Conservation (phyloP, 30 jellyfish, hydroid and myxozoan species). For the Sanderia malayensis region DNA sequence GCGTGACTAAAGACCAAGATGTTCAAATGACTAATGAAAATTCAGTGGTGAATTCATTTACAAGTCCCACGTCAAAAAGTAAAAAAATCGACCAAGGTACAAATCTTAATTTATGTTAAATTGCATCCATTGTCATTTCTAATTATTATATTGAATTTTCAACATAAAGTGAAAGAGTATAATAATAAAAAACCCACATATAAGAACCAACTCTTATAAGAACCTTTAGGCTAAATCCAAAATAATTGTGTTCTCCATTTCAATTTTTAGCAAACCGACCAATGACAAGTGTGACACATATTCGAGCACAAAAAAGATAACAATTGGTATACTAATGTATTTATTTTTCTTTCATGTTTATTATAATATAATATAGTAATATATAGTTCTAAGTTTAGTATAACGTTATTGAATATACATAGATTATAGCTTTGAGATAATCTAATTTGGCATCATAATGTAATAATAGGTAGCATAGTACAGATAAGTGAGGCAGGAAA, state of each 20-base stretch:
- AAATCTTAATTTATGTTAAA: too few relatives aligned
- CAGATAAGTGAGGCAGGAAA: too few relatives aligned
- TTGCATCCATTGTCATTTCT: too few relatives aligned
- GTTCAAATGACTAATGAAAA: constrained; percentile 80
- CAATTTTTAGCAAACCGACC: constrained; percentile 53
- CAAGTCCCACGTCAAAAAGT: constrained; percentile 45
- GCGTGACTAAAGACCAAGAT: constrained; percentile 59
- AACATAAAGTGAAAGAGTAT: background rate
- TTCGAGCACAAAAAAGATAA: constrained; percentile 5
- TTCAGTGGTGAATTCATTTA: constrained; percentile 48
- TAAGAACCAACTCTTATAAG: background rate
- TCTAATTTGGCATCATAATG: too few relatives aligned
- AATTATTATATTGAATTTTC: background rate
- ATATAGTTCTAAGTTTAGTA: too few relatives aligned
- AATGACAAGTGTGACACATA: constrained; percentile 39
- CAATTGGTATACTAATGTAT: too few relatives aligned
- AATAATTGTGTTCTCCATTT: background rate
- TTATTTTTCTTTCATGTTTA: too few relatives aligned
- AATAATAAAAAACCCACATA: background rate
- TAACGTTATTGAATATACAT: too few relatives aligned
- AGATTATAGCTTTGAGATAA: too few relatives aligned
- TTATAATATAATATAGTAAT: too few relatives aligned
- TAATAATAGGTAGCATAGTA: too few relatives aligned
- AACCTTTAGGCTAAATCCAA: background rate
- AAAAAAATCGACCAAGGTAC: constrained; percentile 76